Base-by-base conservation (phyloP, 2,888 invertebrate genomes). In the Hyalella azteca region DNA sequence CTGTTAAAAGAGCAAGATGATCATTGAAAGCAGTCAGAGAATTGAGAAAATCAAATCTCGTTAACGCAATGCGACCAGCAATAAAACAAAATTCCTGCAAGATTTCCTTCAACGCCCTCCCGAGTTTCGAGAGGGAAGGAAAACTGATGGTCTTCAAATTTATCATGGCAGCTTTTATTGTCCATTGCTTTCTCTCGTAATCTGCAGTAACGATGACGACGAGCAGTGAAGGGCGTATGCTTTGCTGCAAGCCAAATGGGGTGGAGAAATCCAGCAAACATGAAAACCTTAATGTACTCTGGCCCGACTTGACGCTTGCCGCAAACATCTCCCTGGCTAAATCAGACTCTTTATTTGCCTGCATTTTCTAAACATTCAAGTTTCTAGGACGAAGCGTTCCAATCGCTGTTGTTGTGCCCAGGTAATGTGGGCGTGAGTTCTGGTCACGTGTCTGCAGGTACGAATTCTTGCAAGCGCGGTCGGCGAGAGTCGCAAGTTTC, bases 131-230 rank as follows among this genome's bases (percentile, higher is more conserved):
- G 54, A 54, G 26, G 26, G 29, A 22, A 54, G 9, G n/a, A 66
- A 66, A 66, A 66, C 32, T 9, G 29, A 4, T 7, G 15, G 66
- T 66, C 66, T 39, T 36, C 39, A 66, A 36, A 66, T 66, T 66
- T 66, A 66, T 32, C 66, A 36, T 11, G 66, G 36, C 66, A 36
- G 36, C 66, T 39, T 66, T 66, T 66, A 66, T 66, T 66, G 66
- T 66, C 66, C 66, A 15, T 32, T 66, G 66, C 66, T 66, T 66
- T 66, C 66, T 66, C 66, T 22, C 66, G 66, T 66, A 36, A 66
- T 66, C 66, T 66, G 32, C 32, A 66, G 66, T 32, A 66, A 66
- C 66, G 66, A 66, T 66, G 66, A 66, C 66, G 66, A 66, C 36
- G 66, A 66, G 66, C 32, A 66, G 66, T 66, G 66, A 15, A 66